These are phyloP conservation scores for Zaprionus inermis DNA, from an alignment of 1,140 invertebrate species.

Conservation along the genomic window DNA sequence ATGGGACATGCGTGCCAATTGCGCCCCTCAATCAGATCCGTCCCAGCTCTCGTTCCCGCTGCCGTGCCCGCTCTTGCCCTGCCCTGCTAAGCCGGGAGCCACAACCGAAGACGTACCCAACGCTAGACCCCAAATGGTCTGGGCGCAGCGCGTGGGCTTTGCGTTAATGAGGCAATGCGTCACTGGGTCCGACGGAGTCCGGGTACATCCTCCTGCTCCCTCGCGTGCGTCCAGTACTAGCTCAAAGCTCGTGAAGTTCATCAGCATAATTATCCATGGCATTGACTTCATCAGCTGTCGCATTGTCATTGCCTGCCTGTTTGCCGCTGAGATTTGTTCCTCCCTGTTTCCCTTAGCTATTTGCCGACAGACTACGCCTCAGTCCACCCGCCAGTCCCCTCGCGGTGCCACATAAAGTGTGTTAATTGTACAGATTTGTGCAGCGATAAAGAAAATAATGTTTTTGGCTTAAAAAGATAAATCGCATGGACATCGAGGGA, in stretches of 20 bases:
- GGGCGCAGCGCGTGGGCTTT: constrained; percentile 68
- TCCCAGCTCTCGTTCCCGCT: not conserved
- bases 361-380: constrained; percentile 10
- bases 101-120: not conserved
- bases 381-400: too few species aligned
- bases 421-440: constrained; percentile 77
- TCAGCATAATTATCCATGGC: constrained; percentile 76
- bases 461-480: constrained; percentile 76
- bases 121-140: constrained; percentile 8
- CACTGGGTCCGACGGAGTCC: constrained; percentile 47
- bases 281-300: constrained; percentile 74
- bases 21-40: constrained; percentile 16
- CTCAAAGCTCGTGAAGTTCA: constrained; percentile 62
- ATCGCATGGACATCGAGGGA: constrained; percentile 55
- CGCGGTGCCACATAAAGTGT: constrained; percentile 67
- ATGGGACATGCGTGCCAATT: constrained; percentile 70
- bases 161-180: constrained; percentile 80
- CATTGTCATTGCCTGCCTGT: constrained; percentile 51
- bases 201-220: not conserved
- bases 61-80: not conserved
- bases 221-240: not conserved
- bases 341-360: constrained; percentile 34
- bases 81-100: not conserved
- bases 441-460: constrained; percentile 64
- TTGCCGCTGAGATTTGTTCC: constrained; percentile 34